Base-by-base conservation (phyloP, 2,797 vertebrate genomes). In the Onychomys torridus region DNA sequence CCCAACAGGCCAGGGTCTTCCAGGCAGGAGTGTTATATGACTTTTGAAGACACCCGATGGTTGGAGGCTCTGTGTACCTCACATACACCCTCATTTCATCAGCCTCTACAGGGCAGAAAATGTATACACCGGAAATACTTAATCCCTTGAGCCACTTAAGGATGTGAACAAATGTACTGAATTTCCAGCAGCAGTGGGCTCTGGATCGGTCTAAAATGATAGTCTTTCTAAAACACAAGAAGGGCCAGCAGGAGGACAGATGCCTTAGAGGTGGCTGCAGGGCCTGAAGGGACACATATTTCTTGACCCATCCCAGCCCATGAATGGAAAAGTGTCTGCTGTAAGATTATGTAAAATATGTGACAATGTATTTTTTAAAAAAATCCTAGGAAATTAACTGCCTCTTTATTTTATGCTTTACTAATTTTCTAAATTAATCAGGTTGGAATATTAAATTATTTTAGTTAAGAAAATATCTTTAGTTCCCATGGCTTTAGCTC, bases 391-490 rank as follows among this genome's bases (percentile, higher is more conserved):
- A 92, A 87, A 75, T 16, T 43, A 87, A 75, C 19, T 43, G 29
- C 49, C 37, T 85, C 71, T 78, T n/a, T 32, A 43, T 61, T 69
- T 79, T 92, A 14, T 34, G 21, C 11, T 69, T n/a, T 86, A 75
- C 34, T 29, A 90, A 43, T 85, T 85, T 85, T 95, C 34, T 79
- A 85, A 84, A 63, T 95, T 93, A 78, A 75, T 91, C 65, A 90
- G n/a, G 23, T 91, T 76, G 88, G 40, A 61, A 77, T 14, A 75
- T 84, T 9, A 21, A n/a, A 23, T 12, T 78, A 75, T 84, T 40
- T 85, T n/a, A 84, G 43, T 55, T 57, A 61, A 69, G 67, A 73
- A 73, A 86, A 52, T 65, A 55, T 40, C 82, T 82, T 86, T 91
- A 12, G 27, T 73, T 86, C 61, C 87, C 34, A n/a, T 16, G 16